A percentile compares a stretch with the other conserved stretches of the same genome.
Conservation (phyloP, 2,888 invertebrate genomes). For the Keiferia lycopersicella region DNA sequence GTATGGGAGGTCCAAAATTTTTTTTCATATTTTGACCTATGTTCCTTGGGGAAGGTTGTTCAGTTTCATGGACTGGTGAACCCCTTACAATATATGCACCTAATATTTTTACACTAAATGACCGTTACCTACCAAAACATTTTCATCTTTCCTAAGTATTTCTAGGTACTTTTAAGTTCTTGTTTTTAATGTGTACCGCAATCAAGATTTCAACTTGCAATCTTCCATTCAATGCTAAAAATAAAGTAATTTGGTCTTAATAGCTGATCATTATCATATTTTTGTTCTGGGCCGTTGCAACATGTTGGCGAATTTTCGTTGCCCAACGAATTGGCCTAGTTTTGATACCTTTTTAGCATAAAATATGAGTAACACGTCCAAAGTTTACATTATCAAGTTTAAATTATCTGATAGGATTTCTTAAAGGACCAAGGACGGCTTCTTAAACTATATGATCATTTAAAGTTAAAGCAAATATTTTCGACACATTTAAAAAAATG, state of each 20-base stretch:
- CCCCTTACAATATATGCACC: too few relatives aligned
- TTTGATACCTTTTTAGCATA: constrained; percentile 4
- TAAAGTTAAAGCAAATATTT: too few relatives aligned
- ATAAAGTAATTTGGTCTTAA: constrained; percentile 5
- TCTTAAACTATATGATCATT: too few relatives aligned
- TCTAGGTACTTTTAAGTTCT: neutral
- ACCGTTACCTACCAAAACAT: too few relatives aligned
- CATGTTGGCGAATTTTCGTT: constrained; percentile 3
- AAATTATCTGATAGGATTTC: neutral
- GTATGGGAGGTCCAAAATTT: too few relatives aligned
- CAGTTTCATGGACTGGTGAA: too few relatives aligned
- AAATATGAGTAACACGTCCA: constrained; percentile 3
- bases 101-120: too few relatives aligned
- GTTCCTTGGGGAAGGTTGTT: too few relatives aligned
- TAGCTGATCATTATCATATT: constrained; percentile 5
- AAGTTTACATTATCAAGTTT: neutral
- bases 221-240: neutral
- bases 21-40: too few relatives aligned
- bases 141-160: neutral
- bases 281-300: neutral
- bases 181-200: neutral
- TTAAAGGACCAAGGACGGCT: neutral
- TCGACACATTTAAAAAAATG: too few relatives aligned
- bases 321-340: constrained; percentile 1
- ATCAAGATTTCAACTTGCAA: neutral